Evolutionary conservation across 2,797 vertebrate genomes (phyloP), one percentile per base, ranked within the genome.

Genomic region (Sciaenops ocellatus): DNA sequence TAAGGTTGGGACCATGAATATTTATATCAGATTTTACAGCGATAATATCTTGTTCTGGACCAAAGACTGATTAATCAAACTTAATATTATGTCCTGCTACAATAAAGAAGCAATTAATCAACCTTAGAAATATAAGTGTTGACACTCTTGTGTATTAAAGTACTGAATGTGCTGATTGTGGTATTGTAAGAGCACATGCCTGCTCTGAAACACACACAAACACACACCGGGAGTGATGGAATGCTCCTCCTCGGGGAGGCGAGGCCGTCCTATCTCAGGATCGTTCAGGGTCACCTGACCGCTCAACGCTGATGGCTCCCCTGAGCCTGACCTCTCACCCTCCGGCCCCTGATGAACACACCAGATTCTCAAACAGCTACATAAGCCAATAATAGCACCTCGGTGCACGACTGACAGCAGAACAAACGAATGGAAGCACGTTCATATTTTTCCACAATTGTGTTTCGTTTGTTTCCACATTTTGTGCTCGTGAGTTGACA

Each of bases 251-350:
- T 84, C 20, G 1, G 87, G 87, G 91, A 86, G 80, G 60, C 9
- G 42, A 82, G 78, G 80, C 77, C 54, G 68, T 84, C 64, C 88
- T 80, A 81, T 90, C 87, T 76, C 61, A 78, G 85, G 85, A 90
- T 87, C 69, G 85, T 92, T 93, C 75, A 47, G 92, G 92, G 91
- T 93, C 91, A 92, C 78, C 90, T 89, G 84, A 89, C 85, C 26
- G 90, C 85, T 94, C 84, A 60, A 5, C 11, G 73, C 54, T 83
- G 87, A 94, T 73, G 79, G 86, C 67, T 93, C 92, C 92, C 91
- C 88, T 78, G 90, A 89, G 92, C 65, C 85, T 82, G 90, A 91
- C 89, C 90, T 83, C 61, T 90, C 67, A 85, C 88, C 84, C 86
- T 38, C 28, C 17, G 66, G 66, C 85, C 87, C 76, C 87, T 91